Evolutionary conservation across 1,140 invertebrate genomes (phyloP).

Genomic region (Octopus sinensis): DNA sequence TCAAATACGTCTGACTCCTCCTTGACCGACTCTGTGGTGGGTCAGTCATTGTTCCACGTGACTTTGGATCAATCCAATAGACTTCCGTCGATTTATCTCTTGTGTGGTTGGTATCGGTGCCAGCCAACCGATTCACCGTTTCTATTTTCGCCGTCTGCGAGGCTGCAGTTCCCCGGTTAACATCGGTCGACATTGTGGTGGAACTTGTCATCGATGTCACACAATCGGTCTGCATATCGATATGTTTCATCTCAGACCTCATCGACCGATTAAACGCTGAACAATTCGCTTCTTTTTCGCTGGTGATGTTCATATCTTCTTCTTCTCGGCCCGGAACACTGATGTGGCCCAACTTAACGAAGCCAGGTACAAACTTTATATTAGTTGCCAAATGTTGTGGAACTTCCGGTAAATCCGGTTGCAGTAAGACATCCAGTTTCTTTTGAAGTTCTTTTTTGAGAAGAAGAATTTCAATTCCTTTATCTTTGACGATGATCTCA

Average conservation of each 20-base stretch:
- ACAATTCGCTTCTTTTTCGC: not conserved
- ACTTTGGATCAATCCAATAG: conserved; percentile 16
- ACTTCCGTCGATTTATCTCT: conserved; percentile 13
- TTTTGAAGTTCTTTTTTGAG: conserved; percentile 53
- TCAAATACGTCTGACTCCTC: conserved; percentile 27
- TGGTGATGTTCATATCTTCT: conserved; percentile 17
- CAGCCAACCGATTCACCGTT: conserved; percentile 2
- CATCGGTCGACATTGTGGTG: not conserved
- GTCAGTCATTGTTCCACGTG: conserved; percentile 31
- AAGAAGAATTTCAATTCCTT: conserved; percentile 55
- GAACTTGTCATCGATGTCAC: not conserved
- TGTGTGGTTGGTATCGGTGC: conserved; percentile 12
- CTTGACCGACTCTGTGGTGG: conserved; percentile 18
- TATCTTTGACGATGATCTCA: conserved; percentile 53
- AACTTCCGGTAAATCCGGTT: conserved; percentile 32
- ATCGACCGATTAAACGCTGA: not conserved
- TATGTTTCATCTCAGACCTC: not conserved
- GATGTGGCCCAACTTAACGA: conserved; percentile 41
- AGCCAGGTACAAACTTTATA: conserved; percentile 44
- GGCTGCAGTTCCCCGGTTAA: not conserved
- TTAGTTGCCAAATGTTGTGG: conserved; percentile 31
- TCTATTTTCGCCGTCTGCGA: not conserved
- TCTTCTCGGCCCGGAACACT: conserved; percentile 27
- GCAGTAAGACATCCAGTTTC: conserved; percentile 45
- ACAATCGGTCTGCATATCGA: conserved; percentile 13